Conservation (phyloP, 2,797 vertebrate species). For the Acanthurus tractus region DNA sequence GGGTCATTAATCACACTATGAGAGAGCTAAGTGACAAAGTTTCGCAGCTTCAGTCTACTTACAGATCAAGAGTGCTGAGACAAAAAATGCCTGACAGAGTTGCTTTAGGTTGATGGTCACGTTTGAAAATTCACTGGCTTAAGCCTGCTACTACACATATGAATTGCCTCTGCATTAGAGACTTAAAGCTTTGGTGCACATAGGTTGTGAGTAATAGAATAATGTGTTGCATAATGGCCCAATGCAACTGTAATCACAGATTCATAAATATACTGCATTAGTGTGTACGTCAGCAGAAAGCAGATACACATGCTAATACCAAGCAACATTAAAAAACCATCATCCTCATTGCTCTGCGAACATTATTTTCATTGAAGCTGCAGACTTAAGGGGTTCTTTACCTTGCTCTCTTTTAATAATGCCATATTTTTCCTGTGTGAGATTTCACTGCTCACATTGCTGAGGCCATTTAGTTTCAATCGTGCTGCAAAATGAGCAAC, state of each 20-base stretch:
- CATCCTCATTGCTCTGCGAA: conserved; percentile 58
- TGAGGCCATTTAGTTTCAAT: conserved; percentile 50
- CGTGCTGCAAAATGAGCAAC: conserved; percentile 44
- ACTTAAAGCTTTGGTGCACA: neutral
- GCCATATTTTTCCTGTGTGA: neutral
- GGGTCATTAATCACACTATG: conserved; percentile 77
- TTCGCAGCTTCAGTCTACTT: conserved; percentile 39
- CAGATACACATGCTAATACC: conserved; percentile 41
- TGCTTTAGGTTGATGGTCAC: conserved; percentile 24
- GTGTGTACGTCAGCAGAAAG: conserved; percentile 60
- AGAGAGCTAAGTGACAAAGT: conserved; percentile 49
- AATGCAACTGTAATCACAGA: conserved; percentile 30
- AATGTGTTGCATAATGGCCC: conserved; percentile 17
- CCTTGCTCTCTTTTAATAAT: conserved; percentile 53
- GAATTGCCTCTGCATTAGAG: neutral
- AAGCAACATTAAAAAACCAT: conserved; percentile 69
- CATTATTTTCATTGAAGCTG: conserved; percentile 51
- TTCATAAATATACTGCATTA: conserved; percentile 42
- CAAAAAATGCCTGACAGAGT: conserved; percentile 32
- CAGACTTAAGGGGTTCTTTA: conserved; percentile 47
- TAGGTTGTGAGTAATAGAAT: neutral
- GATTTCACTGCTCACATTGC: conserved; percentile 29
- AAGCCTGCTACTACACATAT: neutral
- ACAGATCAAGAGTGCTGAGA: conserved; percentile 31
- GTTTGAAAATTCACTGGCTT: conserved; percentile 3